Percentiles rank a stretch among this genome's conserved stretches.
These are phyloP conservation scores for Gambusia yucatana DNA, from an alignment of 2,797 vertebrate genomes.

Conservation along the genomic window DNA sequence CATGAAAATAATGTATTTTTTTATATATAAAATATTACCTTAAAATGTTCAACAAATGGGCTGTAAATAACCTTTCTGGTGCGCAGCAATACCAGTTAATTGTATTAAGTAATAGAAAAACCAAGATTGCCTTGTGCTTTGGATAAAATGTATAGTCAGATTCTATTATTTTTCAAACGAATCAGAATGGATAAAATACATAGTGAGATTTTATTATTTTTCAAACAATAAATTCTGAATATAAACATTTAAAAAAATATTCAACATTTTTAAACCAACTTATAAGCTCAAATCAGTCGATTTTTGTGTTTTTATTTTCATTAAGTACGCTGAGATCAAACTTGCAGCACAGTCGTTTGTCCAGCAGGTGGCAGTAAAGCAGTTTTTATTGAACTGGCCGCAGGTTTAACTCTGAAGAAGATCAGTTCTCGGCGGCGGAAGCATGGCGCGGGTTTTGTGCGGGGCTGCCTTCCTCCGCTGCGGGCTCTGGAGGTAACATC, in stretches of 20 bases:
- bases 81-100: too few relatives aligned
- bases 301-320: neutral
- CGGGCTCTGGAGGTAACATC: slow-evolving; percentile 36
- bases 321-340: neutral
- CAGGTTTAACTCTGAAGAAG: slow-evolving; percentile 46
- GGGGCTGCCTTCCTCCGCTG: neutral
- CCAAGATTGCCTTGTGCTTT: neutral
- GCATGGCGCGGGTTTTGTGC: slow-evolving; percentile 49
- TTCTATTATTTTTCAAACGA: neutral
- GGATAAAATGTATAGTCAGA: neutral
- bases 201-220: neutral
- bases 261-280: neutral
- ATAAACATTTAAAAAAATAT: neutral
- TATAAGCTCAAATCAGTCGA: neutral
- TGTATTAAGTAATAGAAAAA: too few relatives aligned
- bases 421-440: neutral
- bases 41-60: too few relatives aligned
- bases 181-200: neutral
- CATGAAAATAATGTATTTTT: too few relatives aligned
- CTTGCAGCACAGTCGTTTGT: neutral
- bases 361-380: slow-evolving; percentile 40
- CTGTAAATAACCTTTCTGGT: too few relatives aligned
- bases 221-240: neutral
- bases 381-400: neutral
- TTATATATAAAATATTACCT: too few relatives aligned